Conservation (phyloP, 2,888 invertebrate species). For the Lithosia quadra region DNA sequence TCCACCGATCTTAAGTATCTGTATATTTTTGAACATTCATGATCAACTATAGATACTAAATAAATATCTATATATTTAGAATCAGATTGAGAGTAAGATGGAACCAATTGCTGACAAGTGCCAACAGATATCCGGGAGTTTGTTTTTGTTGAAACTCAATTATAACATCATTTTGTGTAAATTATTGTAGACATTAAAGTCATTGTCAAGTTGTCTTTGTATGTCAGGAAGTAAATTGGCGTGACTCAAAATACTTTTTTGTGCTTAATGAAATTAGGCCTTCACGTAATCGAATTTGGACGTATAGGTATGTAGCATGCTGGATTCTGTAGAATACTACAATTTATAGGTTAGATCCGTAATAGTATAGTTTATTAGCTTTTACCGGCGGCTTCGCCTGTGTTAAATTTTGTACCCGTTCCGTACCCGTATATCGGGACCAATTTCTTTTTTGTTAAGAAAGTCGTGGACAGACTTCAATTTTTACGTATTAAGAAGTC, state of each 20-base stretch:
- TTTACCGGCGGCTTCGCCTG: no score
- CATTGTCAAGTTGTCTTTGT: constrained; percentile 22
- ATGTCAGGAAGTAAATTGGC: constrained; percentile 25
- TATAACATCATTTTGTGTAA: constrained; percentile 20
- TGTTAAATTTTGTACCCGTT: no score
- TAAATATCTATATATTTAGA: neutral
- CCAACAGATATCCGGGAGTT: constrained; percentile 6
- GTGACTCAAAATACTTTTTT: constrained; percentile 15
- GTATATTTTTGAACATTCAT: no score
- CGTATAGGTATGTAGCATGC: neutral
- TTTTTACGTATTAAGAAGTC: no score
- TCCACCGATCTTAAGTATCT: no score
- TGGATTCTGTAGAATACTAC: neutral
- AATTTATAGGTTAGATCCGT: neutral
- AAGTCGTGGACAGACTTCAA: no score
- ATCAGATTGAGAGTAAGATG: neutral
- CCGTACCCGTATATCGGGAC: no score
- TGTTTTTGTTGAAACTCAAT: constrained; percentile 12
- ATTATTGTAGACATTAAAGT: constrained; percentile 19
- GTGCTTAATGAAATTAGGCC: constrained; percentile 12
- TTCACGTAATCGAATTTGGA: constrained; percentile 10
- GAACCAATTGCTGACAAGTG: constrained; percentile 4
- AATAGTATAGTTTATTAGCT: neutral
- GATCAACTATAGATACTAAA: no score
- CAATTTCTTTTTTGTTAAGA: no score